phyloP scores from a whole-genome alignment of 2,113 vertebrate genomes.

The Scartelaos histophorus region DNA sequence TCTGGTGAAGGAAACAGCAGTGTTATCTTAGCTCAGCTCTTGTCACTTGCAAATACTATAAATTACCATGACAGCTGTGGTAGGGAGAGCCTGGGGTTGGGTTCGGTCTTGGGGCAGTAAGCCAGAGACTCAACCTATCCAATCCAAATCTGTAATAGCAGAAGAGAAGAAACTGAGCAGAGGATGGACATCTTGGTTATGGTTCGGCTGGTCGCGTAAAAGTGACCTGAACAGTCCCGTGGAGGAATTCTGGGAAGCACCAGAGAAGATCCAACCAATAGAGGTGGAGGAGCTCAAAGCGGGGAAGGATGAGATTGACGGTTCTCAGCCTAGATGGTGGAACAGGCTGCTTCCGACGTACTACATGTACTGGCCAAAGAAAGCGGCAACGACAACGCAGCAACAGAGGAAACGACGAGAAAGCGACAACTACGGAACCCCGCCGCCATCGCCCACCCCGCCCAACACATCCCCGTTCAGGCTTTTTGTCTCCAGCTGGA shows the following conservation, averaged over 20 bases:
- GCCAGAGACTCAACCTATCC: neutral
- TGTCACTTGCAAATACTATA: neutral
- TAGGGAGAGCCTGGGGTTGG: slow-evolving; percentile 73
- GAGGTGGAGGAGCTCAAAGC: slow-evolving; percentile 47
- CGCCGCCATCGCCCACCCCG: slow-evolving; percentile 73
- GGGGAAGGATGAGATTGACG: slow-evolving; percentile 13
- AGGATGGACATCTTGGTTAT: slow-evolving; percentile 67
- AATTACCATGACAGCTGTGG: slow-evolving; percentile 62
- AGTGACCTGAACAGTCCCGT: slow-evolving; percentile 33
- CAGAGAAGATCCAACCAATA: slow-evolving; percentile 61
- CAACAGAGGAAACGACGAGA: slow-evolving; percentile 30
- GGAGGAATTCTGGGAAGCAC: slow-evolving; percentile 76
- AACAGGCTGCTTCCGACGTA: slow-evolving; percentile 50
- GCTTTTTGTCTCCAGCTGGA: slow-evolving; percentile 65
- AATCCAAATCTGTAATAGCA: neutral
- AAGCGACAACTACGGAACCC: slow-evolving; percentile 67
- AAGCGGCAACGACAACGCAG: neutral
- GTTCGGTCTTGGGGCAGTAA: slow-evolving; percentile 59
- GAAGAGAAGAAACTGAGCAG: slow-evolving; percentile 20
- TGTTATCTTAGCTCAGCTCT: neutral
- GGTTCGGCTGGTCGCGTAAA: slow-evolving; percentile 48
- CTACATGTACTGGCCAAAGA: slow-evolving; percentile 52
- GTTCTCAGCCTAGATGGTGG: slow-evolving; percentile 64
- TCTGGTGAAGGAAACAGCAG: neutral
- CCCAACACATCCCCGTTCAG: slow-evolving; percentile 57